phyloP scores from a whole-genome alignment of 2,797 vertebrate genomes.

The Eleutherodactylus coqui region DNA sequence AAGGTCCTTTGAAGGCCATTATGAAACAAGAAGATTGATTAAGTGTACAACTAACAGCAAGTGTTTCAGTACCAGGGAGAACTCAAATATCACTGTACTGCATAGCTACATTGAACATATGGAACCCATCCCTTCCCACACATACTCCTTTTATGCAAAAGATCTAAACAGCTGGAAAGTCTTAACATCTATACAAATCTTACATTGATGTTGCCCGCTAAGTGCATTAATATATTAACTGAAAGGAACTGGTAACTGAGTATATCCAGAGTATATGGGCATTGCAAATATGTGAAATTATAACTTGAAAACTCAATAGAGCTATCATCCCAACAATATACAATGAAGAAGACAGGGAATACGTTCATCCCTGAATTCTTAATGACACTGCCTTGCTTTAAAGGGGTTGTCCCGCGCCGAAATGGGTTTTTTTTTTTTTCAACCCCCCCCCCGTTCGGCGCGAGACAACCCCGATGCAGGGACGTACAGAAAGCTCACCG shows the following conservation, averaged over 20 bases:
- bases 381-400: too few species aligned
- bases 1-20: not conserved
- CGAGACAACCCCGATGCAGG: too few species aligned
- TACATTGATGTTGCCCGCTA: not conserved
- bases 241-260: not conserved
- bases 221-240: not conserved
- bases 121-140: constrained; percentile 13
- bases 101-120: constrained; percentile 1
- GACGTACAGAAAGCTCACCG: too few species aligned
- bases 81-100: not conserved
- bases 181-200: not conserved
- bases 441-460: too few species aligned
- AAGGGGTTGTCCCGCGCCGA: too few species aligned
- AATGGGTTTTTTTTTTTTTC: too few species aligned
- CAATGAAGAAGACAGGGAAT: too few species aligned
- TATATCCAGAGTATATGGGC: not conserved
- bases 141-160: not conserved
- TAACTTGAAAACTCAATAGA: too few species aligned
- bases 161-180: constrained; percentile 1
- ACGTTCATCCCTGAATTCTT: too few species aligned
- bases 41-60: constrained; percentile 2
- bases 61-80: not conserved
- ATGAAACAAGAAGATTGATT: not conserved
- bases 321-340: too few species aligned
- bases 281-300: too few species aligned